These are phyloP conservation scores for Australoheros scitulus DNA, from an alignment of 2,113 vertebrate species.

Conservation along the genomic window DNA sequence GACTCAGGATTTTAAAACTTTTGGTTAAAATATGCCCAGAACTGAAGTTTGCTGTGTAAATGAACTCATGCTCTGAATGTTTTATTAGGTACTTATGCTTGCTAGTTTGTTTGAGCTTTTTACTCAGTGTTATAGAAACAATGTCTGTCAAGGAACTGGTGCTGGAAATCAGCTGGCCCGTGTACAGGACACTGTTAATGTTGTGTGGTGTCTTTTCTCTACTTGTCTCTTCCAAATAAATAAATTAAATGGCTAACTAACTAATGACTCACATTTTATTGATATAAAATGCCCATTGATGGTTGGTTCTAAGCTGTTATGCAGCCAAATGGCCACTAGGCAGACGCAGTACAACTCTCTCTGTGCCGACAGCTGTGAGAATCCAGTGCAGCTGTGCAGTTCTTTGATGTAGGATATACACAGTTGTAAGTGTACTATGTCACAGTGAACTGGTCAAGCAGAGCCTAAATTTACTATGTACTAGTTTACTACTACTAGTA, in stretches of 20 bases:
- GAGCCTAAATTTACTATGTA: no score
- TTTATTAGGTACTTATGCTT: not conserved
- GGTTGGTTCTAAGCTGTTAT: not conserved
- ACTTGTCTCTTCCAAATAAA: not conserved
- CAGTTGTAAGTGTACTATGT: not conserved
- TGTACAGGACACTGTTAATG: not conserved
- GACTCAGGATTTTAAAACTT: not conserved
- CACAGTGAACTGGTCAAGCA: not conserved
- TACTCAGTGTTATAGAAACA: not conserved
- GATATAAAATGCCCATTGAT: not conserved
- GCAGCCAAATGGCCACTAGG: not conserved
- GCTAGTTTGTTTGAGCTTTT: not conserved
- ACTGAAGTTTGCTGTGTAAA: not conserved
- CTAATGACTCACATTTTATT: not conserved
- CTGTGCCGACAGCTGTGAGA: not conserved
- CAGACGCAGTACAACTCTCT: not conserved
- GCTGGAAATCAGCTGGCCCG: not conserved
- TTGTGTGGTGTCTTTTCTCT: not conserved
- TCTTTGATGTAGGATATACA: not conserved
- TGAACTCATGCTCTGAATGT: not conserved
- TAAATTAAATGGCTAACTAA: not conserved
- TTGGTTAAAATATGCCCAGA: not conserved
- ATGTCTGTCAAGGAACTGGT: not conserved
- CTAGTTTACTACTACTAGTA: no score
- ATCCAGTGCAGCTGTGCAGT: not conserved